A percentile compares a stretch with the other conserved stretches of the same genome.
Evolutionary conservation across 2,113 vertebrate species (phyloP).

Genomic region (Pollachius pollachius): DNA sequence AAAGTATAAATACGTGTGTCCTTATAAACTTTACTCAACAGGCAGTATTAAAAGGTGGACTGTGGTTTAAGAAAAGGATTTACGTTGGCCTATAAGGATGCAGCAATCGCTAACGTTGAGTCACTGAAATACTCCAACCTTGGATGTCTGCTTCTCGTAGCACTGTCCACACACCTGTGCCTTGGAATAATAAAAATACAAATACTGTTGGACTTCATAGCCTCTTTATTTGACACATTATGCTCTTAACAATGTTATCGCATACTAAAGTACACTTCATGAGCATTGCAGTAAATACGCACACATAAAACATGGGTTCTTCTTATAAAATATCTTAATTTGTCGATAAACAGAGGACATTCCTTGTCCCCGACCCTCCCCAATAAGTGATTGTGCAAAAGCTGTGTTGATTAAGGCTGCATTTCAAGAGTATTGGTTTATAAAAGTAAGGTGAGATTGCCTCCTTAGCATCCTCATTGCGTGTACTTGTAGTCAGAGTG

Average conservation of each 20-base stretch:
- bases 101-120: constrained; percentile 45
- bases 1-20: constrained; percentile 11
- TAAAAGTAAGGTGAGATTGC: not conserved
- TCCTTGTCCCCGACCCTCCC: constrained; percentile 30
- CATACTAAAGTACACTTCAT: not conserved
- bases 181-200: constrained; percentile 74
- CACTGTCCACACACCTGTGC: constrained; percentile 75
- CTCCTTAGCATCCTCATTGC: constrained; percentile 7
- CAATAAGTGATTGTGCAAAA: constrained; percentile 56
- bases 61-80: no score
- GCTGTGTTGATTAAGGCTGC: constrained; percentile 34
- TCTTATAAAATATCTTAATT: constrained; percentile 31
- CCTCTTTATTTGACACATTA: not conserved
- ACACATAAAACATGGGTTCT: constrained; percentile 44
- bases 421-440: constrained; percentile 20
- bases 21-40: not conserved
- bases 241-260: not conserved
- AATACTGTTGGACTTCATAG: constrained; percentile 9
- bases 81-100: constrained; percentile 46
- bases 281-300: not conserved
- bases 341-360: constrained; percentile 20
- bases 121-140: constrained; percentile 49
- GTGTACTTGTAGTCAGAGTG: not conserved
- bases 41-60: no score
- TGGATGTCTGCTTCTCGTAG: constrained; percentile 70